A percentile compares a stretch with the other conserved stretches of the same genome.
Conservation (phyloP, 2,888 invertebrate genomes). For the Epinotia ramella region DNA sequence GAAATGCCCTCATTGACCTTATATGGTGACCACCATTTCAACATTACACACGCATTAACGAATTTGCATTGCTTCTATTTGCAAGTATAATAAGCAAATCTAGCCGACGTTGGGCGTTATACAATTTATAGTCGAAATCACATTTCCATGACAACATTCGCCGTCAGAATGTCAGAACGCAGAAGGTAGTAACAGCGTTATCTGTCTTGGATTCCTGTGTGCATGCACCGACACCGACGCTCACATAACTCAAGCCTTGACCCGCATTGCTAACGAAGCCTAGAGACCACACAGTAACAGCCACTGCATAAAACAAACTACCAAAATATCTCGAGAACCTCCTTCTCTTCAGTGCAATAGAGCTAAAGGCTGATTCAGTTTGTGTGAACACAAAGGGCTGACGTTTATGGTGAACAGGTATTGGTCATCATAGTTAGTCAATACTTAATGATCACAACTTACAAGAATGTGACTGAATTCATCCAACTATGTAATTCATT, state of each 20-base stretch:
- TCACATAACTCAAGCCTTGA: constrained; percentile 74
- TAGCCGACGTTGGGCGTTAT: not conserved
- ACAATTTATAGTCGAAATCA: not conserved
- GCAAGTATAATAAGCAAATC: not conserved
- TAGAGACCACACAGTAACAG: constrained; percentile 25
- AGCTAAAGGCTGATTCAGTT: not conserved
- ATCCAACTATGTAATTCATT: constrained; percentile 1
- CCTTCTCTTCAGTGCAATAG: not conserved
- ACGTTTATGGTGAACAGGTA: not conserved
- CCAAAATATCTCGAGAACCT: constrained; percentile 17
- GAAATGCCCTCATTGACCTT: no score
- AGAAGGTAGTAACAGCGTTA: constrained; percentile 16
- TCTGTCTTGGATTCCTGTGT: constrained; percentile 57
- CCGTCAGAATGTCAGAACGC: not conserved
- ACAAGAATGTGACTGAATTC: constrained; percentile 10
- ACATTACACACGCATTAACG: not conserved
- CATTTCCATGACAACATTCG: not conserved
- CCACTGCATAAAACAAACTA: constrained; percentile 23
- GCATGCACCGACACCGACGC: constrained; percentile 58
- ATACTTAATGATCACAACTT: constrained; percentile 9
- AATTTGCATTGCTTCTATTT: not conserved
- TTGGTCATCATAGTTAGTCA: constrained; percentile 17
- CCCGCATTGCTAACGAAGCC: constrained; percentile 73
- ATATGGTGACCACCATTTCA: not conserved
- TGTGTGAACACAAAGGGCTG: not conserved